Percentiles rank a stretch among this genome's conserved stretches.
phyloP scores from a whole-genome alignment of 1,140 invertebrate species.

The Temnothorax nylanderi region DNA sequence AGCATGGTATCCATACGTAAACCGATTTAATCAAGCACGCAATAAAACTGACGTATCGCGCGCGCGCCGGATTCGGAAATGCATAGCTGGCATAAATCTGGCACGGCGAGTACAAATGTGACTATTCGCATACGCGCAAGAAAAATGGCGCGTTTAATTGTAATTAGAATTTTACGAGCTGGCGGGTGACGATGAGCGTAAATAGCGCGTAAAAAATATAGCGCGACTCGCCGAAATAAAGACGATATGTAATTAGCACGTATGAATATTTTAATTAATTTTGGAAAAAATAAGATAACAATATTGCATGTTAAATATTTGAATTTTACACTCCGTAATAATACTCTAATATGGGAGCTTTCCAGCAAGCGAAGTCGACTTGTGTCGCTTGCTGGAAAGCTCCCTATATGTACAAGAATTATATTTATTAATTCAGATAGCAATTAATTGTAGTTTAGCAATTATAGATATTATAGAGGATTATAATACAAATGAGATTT shows the following conservation, averaged over 20 bases:
- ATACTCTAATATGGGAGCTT: neutral
- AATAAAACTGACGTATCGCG: conserved; percentile 69
- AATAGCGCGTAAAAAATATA: neutral
- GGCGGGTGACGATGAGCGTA: neutral
- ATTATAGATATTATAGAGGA: neutral
- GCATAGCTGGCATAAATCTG: conserved; percentile 68
- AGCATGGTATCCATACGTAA: conserved; percentile 58
- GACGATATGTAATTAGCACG: neutral
- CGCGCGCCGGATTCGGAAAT: conserved; percentile 66
- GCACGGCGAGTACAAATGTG: conserved; percentile 55
- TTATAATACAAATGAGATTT: neutral
- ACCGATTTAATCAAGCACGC: conserved; percentile 72
- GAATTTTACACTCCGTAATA: neutral
- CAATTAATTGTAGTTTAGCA: neutral
- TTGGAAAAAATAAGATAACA: neutral
- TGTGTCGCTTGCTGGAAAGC: no score
- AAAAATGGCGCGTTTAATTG: conserved; percentile 40
- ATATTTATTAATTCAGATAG: neutral
- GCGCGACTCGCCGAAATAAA: neutral
- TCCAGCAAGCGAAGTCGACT: no score
- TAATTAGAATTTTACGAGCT: conserved; percentile 19
- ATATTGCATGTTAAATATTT: neutral
- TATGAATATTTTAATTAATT: neutral
- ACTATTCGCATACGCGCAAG: neutral
- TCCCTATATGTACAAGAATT: neutral